Evolutionary conservation across 1,140 invertebrate species (phyloP), one percentile per base, ranked within the genome.

Genomic region (Anoplolepis gracilipes): DNA sequence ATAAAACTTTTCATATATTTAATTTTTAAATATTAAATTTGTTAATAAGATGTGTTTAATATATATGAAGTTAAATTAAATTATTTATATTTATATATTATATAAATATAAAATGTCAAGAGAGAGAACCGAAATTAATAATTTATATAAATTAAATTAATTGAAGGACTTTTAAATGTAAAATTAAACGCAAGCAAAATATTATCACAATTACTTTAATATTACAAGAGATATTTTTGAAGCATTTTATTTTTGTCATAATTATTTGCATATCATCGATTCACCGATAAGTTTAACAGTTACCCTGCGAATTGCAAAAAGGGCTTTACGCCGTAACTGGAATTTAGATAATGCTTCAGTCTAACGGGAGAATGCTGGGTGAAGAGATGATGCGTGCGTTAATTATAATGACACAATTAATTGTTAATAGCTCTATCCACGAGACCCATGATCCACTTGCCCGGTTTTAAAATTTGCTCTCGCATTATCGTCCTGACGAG

Each of bases 361-460:
- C 25, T 2, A 13, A 33, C 72, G 22, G 19, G 6, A 36, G 46
- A 46, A 19, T 33, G 30, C 25, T 25, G 13, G 10, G n/a, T 53
- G 78, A 49, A 65, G 59, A 77, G 78, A 65, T 42, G 36, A 73
- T 46, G 28, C 28, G 28, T 2, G 28, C 13, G 39, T 36, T 42
- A 55, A 84, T 22, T 64, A 22, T 59, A 33, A 62, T 55, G 72
- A 89, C 75, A 62, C 62, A 82, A 55, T 89, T 90, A 88, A 92
- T 90, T 88, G 85, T 85, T 88, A 90, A 91, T 77, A 53, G 64
- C 61, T 86, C 69, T 85, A 87, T 85, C 77, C 85, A 75, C 73
- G 33, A 77, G 57, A 53, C 82, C 61, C 73, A 87, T 91, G 92
- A 92, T 91, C 88, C 91, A 92, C 86, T 92, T 91, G 89, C 69